These are phyloP conservation scores for Lepidostoma basale DNA, from an alignment of 1,140 invertebrate genomes.

Conservation along the genomic window DNA sequence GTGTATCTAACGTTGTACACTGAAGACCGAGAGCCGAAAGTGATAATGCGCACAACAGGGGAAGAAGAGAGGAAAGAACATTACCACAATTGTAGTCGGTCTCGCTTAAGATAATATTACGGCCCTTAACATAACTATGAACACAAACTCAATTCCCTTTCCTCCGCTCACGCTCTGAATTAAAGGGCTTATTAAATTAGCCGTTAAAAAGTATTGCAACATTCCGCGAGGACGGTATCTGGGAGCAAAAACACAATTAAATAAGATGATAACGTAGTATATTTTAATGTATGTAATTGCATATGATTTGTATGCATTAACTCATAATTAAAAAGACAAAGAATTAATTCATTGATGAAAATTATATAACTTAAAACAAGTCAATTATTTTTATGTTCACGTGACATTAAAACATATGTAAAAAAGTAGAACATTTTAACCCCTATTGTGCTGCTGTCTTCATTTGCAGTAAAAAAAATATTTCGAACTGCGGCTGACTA, in stretches of 20 bases:
- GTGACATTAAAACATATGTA: too few relatives aligned
- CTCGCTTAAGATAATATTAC: constrained; percentile 44
- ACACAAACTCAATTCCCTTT: constrained; percentile 27
- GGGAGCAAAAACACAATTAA: not conserved
- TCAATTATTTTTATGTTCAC: too few relatives aligned
- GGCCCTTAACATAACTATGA: constrained; percentile 32
- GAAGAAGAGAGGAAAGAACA: constrained; percentile 25
- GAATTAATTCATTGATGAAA: not conserved
- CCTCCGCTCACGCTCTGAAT: not conserved
- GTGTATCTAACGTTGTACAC: too few relatives aligned
- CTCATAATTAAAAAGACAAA: not conserved
- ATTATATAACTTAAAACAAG: too few relatives aligned
- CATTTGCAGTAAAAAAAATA: too few relatives aligned
- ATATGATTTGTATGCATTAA: not conserved
- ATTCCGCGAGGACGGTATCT: not conserved
- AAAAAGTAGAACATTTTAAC: too few relatives aligned
- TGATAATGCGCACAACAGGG: constrained; percentile 35
- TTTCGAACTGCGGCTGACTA: too few relatives aligned
- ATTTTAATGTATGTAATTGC: not conserved
- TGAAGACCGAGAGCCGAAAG: constrained; percentile 26
- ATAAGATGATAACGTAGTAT: not conserved
- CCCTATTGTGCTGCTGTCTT: too few relatives aligned
- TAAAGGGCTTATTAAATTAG: constrained; percentile 29
- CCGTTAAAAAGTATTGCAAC: constrained; percentile 9
- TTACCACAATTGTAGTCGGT: constrained; percentile 42